Conservation (phyloP, 2,797 vertebrate genomes). For the Naso thynnoides region DNA sequence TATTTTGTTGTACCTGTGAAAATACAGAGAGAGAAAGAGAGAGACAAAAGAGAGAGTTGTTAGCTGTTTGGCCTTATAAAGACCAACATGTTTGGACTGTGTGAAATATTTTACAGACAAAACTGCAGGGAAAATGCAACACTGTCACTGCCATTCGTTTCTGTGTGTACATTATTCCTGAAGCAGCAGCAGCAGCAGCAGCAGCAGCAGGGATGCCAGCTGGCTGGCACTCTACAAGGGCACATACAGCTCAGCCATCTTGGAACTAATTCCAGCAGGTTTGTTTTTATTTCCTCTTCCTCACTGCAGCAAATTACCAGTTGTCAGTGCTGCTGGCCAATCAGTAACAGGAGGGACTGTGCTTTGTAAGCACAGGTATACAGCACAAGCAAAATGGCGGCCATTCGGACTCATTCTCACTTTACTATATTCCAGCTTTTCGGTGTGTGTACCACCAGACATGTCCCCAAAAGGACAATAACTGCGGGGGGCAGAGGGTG, state of each 20-base stretch:
- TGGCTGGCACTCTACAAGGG: conserved; percentile 11
- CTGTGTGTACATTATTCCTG: not conserved
- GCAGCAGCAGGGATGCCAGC: conserved; percentile 19
- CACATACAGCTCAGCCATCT: not conserved
- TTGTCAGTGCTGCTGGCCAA: not conserved
- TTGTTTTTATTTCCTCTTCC: not conserved
- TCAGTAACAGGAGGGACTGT: not conserved
- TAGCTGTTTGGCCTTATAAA: conserved; percentile 10
- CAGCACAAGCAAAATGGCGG: not conserved
- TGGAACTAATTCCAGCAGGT: not conserved
- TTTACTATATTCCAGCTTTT: not conserved
- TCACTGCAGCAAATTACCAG: not conserved
- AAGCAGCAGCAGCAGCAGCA: not conserved
- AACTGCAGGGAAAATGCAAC: not conserved
- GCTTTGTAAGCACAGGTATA: not conserved
- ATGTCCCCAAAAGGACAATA: no score
- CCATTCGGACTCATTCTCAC: not conserved
- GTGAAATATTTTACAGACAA: not conserved
- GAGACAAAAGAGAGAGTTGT: not conserved
- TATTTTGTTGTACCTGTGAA: conserved; percentile 99
- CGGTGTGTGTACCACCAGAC: not conserved
- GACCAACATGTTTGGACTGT: not conserved
- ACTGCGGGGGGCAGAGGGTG: no score
- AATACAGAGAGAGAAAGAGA: conserved; percentile 56
- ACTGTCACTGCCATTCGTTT: not conserved